Evolutionary conservation across 1,140 invertebrate species (phyloP), one percentile per base, ranked within the genome.

Genomic region (Leptinotarsa undecemlineata): DNA sequence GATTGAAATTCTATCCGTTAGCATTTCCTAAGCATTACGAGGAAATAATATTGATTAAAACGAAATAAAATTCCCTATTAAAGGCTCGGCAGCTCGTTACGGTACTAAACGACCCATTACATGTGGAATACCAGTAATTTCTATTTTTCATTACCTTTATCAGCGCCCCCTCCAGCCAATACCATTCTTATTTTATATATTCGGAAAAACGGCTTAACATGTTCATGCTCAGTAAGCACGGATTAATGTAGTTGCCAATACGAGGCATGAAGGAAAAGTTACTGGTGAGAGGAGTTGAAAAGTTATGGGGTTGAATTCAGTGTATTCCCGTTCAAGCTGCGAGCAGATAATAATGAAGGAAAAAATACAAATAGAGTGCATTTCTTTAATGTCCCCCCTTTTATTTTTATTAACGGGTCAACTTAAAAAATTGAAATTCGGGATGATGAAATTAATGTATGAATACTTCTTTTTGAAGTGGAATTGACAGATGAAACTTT

Each of bases 101-200:
- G 47, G 33, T 70, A 57, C 51, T 60, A 23, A 70, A 70, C 68
- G 47, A 70, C 33, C 33, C 20, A 70, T 70, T 70, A 42, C 68
- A 70, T 48, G 68, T 70, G 68, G 68, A 70, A 70, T 70, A 70
- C 68, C 68, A 70, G 68, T 70, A 70, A 70, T 70, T 70, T 57
- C 33, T 15, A 57, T 70, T 70, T 70, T 70, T 70, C 48, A 21
- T 70, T 17, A 26, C 48, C 48, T 70, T 57, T 70, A 48, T 57
- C 47, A 21, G 68, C 23, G 19, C 33, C 47, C 51, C 68, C 68
- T 70, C 48, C 21, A 21, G 68, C 20, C 68, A 48, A 70, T 70
- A 48, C 47, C 47, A 57, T 48, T 48, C 19, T 48, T 47, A 21
- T 70, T 70, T 70, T 17, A 42, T 33, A 17, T 21, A 57, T 57